Evolutionary conservation across 2,113 vertebrate genomes (phyloP).

Genomic region (Machaerirhynchus nigripectus): DNA sequence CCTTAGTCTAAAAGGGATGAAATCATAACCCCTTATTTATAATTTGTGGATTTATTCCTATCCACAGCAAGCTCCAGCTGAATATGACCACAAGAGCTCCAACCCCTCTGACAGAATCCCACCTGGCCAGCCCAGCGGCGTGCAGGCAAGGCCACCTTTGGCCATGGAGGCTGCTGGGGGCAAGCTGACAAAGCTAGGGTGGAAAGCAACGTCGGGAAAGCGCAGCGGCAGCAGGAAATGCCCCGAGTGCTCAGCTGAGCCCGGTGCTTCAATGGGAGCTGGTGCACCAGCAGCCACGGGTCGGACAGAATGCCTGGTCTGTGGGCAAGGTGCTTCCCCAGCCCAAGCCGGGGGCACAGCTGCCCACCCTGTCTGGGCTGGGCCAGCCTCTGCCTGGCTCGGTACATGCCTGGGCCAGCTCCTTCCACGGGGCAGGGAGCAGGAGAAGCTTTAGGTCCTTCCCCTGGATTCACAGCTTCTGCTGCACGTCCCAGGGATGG

Average conservation of each 20-base stretch:
- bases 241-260: rapidly evolving
- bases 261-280: rapidly evolving
- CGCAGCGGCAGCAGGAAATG: not conserved
- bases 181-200: not conserved
- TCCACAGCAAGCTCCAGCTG: not conserved
- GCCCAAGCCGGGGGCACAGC: not conserved
- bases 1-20: not conserved
- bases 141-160: rapidly evolving
- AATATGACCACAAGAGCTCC: rapidly evolving
- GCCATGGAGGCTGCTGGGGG: rapidly evolving
- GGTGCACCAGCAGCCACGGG: rapidly evolving
- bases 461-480: not conserved
- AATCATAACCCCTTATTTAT: not conserved
- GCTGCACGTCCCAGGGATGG: not conserved
- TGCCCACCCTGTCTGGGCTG: not conserved
- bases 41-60: not conserved
- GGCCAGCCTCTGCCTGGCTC: not conserved
- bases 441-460: not conserved
- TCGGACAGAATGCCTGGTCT: rapidly evolving
- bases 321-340: not conserved
- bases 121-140: rapidly evolving
- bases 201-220: rapidly evolving
- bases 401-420: rapidly evolving
- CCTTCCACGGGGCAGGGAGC: not conserved
- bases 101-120: not conserved